Percentiles rank a stretch among this genome's conserved stretches.
Conservation (phyloP, 2,888 invertebrate species). For the Caenorhabditis angaria region DNA sequence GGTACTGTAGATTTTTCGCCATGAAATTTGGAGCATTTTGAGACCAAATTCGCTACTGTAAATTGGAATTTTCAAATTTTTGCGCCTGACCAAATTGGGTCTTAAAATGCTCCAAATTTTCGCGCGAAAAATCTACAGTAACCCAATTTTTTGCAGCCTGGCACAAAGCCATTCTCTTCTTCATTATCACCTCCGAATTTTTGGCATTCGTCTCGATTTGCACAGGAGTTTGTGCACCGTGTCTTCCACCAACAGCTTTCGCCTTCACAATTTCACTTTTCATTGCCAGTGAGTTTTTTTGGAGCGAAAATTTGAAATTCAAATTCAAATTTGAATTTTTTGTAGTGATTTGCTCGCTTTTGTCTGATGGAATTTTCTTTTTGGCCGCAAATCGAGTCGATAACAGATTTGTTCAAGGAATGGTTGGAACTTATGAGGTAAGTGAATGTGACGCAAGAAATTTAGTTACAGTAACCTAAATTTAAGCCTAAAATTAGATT, state of each 20-base stretch:
- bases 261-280: constrained; percentile 68
- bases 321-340: neutral
- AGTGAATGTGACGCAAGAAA: no score
- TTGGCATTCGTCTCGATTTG: constrained; percentile 69
- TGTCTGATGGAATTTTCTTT: constrained; percentile 70
- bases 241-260: constrained; percentile 65
- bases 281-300: constrained; percentile 61
- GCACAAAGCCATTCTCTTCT: constrained; percentile 71
- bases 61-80: no score
- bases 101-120: no score
- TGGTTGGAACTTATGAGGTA: constrained; percentile 71
- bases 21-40: no score
- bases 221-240: constrained; percentile 68
- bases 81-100: no score
- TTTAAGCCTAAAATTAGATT: neutral
- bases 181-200: constrained; percentile 67
- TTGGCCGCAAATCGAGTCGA: constrained; percentile 71
- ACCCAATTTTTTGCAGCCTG: constrained; percentile 51
- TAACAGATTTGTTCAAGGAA: constrained; percentile 69
- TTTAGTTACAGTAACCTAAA: constrained; percentile 8
- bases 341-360: constrained; percentile 66
- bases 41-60: no score
- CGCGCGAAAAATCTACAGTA: neutral
- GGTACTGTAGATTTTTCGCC: no score
- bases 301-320: neutral